These are phyloP conservation scores for Callyntrura sp. DNA, from an alignment of 2,888 invertebrate genomes.

Conservation along the genomic window DNA sequence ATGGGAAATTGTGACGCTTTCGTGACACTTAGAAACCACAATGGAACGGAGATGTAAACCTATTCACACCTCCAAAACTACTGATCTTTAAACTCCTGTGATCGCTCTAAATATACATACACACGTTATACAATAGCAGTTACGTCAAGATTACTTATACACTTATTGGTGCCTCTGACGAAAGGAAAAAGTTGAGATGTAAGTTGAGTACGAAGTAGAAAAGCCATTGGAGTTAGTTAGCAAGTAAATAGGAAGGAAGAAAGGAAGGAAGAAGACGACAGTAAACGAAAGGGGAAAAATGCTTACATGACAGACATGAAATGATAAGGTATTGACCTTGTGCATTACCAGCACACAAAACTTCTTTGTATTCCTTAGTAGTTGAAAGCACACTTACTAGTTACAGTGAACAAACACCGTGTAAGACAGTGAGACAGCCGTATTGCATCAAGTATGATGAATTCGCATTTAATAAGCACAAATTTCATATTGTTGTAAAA, in stretches of 20 bases:
- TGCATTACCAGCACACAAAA: no score
- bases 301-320: constrained; percentile 38
- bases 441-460: constrained; percentile 8
- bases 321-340: constrained; percentile 60
- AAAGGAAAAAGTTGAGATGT: constrained; percentile 39
- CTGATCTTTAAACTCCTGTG: background rate
- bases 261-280: constrained; percentile 6
- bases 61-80: constrained; percentile 49
- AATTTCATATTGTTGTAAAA: constrained; percentile 14
- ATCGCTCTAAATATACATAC: constrained; percentile 33
- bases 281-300: background rate
- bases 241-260: constrained; percentile 28
- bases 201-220: background rate
- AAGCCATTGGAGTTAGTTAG: background rate
- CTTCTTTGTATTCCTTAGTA: no score
- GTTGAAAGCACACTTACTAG: no score
- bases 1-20: no score
- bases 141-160: background rate
- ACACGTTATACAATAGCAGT: background rate
- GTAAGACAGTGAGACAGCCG: background rate
- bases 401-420: no score
- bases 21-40: background rate
- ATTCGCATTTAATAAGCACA: constrained; percentile 11
- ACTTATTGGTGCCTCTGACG: background rate
- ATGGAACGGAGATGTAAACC: constrained; percentile 21